Percentiles rank a stretch among this genome's conserved stretches.
Evolutionary conservation across 2,797 vertebrate species (phyloP).

Genomic region (Rousettus madagascariensis): DNA sequence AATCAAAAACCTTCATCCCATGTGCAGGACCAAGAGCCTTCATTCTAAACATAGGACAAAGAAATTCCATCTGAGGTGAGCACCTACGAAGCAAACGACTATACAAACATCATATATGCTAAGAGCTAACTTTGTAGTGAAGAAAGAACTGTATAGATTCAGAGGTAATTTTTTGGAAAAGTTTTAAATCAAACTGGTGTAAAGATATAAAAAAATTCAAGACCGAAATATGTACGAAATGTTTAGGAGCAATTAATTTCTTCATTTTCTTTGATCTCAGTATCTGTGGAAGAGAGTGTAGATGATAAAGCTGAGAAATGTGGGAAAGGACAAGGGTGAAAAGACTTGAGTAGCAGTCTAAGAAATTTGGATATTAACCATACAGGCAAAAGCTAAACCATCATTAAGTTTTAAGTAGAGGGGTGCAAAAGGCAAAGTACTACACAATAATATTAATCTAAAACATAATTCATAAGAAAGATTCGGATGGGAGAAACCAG

Average conservation of each 20-base stretch:
- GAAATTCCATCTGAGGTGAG: neutral
- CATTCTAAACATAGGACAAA: neutral
- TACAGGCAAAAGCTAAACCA: neutral
- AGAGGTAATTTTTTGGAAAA: neutral
- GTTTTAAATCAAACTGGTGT: neutral
- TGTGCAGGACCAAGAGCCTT: neutral
- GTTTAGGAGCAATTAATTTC: neutral
- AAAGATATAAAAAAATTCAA: neutral
- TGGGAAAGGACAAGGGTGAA: neutral
- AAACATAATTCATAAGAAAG: slow-evolving; percentile 21
- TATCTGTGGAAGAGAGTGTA: neutral
- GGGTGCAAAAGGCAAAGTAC: neutral
- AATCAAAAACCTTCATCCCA: neutral
- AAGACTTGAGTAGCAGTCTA: neutral
- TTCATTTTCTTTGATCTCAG: neutral
- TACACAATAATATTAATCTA: neutral
- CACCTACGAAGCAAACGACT: neutral
- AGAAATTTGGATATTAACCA: neutral
- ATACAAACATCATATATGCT: neutral
- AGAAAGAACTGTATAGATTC: neutral
- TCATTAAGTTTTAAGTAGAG: neutral
- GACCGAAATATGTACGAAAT: neutral
- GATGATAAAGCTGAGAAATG: neutral
- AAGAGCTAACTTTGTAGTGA: neutral
- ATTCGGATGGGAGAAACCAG: neutral